Conservation (phyloP, 2,888 invertebrate species). For the Arge pagana region DNA sequence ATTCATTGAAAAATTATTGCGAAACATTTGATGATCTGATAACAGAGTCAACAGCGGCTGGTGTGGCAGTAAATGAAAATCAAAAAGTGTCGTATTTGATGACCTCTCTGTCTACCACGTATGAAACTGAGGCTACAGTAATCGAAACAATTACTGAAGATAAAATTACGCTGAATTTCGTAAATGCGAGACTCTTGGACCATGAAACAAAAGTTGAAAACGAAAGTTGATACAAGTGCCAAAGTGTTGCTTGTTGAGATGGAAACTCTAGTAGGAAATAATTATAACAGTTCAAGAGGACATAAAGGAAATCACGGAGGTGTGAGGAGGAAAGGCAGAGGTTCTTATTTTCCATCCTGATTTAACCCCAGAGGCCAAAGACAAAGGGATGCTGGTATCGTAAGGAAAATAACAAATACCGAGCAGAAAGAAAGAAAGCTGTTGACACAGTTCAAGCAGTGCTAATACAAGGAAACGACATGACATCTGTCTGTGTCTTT, state of each 20-base stretch:
- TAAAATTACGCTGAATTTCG: slow-evolving; percentile 16
- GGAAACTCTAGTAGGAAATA: no score
- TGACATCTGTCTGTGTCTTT: no score
- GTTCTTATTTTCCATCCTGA: no score
- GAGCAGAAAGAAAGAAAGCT: no score
- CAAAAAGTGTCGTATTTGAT: neutral
- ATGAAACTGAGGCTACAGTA: slow-evolving; percentile 1
- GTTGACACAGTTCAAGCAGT: no score
- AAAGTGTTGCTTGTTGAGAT: slow-evolving; percentile 17
- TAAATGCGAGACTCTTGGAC: slow-evolving; percentile 17
- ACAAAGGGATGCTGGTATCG: no score
- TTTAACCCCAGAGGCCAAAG: no score
- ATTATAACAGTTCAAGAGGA: no score
- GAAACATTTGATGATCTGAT: slow-evolving; percentile 7
- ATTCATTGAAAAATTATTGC: neutral
- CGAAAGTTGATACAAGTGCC: slow-evolving; percentile 13
- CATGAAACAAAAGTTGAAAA: slow-evolving; percentile 21
- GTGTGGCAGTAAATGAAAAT: neutral
- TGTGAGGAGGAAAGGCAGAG: no score
- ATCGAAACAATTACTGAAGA: slow-evolving; percentile 21
- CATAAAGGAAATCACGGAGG: no score
- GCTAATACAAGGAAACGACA: no score
- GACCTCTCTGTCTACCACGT: neutral
- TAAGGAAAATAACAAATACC: no score
- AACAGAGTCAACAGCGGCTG: slow-evolving; percentile 2